These are phyloP conservation scores for Drosophila sechellia DNA, from an alignment of 1,140 invertebrate genomes.

Conservation along the genomic window DNA sequence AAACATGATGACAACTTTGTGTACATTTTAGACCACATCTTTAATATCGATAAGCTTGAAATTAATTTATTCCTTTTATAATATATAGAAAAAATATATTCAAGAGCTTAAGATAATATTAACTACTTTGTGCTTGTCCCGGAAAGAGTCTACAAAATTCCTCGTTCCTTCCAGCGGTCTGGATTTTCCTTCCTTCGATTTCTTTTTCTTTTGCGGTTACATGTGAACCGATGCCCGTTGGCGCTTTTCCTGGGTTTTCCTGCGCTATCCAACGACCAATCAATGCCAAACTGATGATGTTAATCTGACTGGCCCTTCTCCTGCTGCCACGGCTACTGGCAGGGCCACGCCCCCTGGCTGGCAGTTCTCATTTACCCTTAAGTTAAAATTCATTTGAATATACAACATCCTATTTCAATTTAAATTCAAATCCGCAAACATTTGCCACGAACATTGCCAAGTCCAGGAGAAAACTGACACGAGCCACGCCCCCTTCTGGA, in stretches of 20 bases:
- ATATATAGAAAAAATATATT: no score
- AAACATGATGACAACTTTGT: no score
- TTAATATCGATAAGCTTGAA: no score
- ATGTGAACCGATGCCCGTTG: slow-evolving; percentile 59
- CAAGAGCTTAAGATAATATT: background rate
- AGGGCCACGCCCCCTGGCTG: slow-evolving; percentile 39
- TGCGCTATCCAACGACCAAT: slow-evolving; percentile 80
- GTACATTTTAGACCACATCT: no score
- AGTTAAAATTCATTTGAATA: slow-evolving; percentile 85
- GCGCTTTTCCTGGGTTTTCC: slow-evolving; percentile 57
- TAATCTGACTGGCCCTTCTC: slow-evolving; percentile 69
- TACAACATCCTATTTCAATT: slow-evolving; percentile 84
- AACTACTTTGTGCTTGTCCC: background rate
- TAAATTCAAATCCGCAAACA: slow-evolving; percentile 84
- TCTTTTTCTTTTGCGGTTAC: slow-evolving; percentile 67
- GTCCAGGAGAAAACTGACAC: slow-evolving; percentile 68
- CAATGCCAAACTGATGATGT: slow-evolving; percentile 84
- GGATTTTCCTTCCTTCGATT: slow-evolving; percentile 21
- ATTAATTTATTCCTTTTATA: no score
- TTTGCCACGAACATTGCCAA: slow-evolving; percentile 74
- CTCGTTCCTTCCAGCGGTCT: no score
- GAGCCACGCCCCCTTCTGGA: slow-evolving; percentile 60
- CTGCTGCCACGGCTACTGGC: slow-evolving; percentile 33
- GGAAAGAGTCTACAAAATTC: slow-evolving; percentile 7
- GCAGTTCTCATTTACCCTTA: slow-evolving; percentile 74